These are phyloP conservation scores for Drosophila punjabiensis DNA, from an alignment of 1,140 invertebrate genomes.

Conservation along the genomic window DNA sequence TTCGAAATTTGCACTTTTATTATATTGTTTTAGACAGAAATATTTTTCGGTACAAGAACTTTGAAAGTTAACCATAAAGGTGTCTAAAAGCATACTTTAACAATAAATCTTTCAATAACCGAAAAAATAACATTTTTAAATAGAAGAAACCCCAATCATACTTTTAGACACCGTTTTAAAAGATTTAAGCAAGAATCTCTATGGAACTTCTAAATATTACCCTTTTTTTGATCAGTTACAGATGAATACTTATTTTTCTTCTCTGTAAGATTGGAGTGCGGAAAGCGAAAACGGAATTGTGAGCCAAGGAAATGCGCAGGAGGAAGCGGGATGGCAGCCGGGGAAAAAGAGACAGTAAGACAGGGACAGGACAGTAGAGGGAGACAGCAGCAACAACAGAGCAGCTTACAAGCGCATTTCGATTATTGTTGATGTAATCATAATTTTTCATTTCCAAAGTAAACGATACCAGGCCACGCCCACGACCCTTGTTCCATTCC, in stretches of 20 bases:
- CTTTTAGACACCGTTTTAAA: neutral
- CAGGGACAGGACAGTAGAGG: slow-evolving; percentile 7
- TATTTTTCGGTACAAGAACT: too few relatives aligned
- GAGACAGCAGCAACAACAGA: slow-evolving; percentile 42
- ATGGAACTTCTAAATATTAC: too few relatives aligned
- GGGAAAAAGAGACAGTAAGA: slow-evolving; percentile 13
- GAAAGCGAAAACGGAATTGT: slow-evolving; percentile 40
- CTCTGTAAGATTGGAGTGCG: slow-evolving; percentile 31
- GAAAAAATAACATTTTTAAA: neutral
- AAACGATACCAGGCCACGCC: slow-evolving; percentile 65
- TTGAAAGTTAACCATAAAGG: rapidly evolving
- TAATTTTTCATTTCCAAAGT: slow-evolving; percentile 84
- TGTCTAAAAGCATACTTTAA: neutral
- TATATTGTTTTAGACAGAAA: too few relatives aligned
- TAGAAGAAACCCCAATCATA: neutral
- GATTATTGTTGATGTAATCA: slow-evolving; percentile 84
- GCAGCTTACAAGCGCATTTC: slow-evolving; percentile 81
- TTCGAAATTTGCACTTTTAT: neutral
- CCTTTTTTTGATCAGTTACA: neutral
- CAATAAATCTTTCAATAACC: too few relatives aligned
- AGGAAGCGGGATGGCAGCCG: neutral
- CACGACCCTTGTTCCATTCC: slow-evolving; percentile 1
- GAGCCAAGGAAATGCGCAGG: slow-evolving; percentile 29
- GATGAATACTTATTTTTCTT: neutral
- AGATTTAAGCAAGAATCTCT: too few relatives aligned